Evolutionary conservation across 2,797 vertebrate species (phyloP).

Genomic region (Eutrigla gurnardus): DNA sequence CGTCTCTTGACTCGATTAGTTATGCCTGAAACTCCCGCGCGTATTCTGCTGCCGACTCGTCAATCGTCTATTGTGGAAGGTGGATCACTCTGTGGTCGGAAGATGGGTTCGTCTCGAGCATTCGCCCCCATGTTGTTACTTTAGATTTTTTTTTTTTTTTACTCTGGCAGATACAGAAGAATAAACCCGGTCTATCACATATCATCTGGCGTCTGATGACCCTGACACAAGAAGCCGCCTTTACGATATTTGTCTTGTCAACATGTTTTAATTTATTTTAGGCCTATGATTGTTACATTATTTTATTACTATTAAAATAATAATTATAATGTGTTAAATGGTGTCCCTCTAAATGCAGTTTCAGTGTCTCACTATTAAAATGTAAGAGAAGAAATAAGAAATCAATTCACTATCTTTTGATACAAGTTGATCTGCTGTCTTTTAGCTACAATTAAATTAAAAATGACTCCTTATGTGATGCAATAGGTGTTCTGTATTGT

Average conservation of each 20-base stretch:
- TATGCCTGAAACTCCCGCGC: constrained; percentile 76
- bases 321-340: neutral
- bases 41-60: constrained; percentile 32
- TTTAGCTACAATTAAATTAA: too few species aligned
- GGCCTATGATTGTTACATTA: too few species aligned
- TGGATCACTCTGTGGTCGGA: constrained; percentile 20
- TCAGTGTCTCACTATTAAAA: neutral
- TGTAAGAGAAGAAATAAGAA: neutral
- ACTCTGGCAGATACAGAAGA: neutral
- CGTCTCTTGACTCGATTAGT: constrained; percentile 56
- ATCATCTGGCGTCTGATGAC: neutral
- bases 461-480: too few species aligned
- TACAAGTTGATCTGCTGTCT: too few species aligned
- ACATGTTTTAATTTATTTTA: too few species aligned
- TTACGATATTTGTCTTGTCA: neutral
- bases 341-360: neutral
- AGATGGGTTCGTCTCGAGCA: neutral
- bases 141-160: neutral
- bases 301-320: too few species aligned
- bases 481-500: neutral
- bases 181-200: neutral
- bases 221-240: neutral
- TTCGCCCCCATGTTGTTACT: neutral
- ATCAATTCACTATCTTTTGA: neutral
- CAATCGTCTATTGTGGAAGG: constrained; percentile 49